Evolutionary conservation across 2,888 invertebrate species (phyloP).

Genomic region (Eupithecia abbreviata): DNA sequence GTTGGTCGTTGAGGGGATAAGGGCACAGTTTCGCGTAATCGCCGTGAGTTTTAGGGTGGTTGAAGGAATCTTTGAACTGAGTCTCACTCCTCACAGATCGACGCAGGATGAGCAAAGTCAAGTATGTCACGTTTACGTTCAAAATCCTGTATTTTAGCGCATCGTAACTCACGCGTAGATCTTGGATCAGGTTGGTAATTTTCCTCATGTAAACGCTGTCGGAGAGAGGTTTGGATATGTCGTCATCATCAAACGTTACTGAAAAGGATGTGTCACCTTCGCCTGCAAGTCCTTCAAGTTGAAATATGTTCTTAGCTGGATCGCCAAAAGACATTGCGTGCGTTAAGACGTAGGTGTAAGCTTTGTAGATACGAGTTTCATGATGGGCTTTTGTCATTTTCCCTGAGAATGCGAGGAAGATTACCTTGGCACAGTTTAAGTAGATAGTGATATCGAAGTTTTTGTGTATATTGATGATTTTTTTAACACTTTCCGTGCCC

Average conservation of each 20-base stretch:
- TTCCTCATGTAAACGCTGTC: conserved; percentile 31
- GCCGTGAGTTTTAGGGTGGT: conserved; percentile 27
- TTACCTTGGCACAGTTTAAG: conserved; percentile 28
- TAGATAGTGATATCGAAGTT: conserved; percentile 22
- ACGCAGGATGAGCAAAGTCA: conserved; percentile 33
- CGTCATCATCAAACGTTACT: neutral
- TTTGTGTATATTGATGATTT: conserved; percentile 15
- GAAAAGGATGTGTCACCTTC: neutral
- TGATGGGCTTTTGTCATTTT: neutral
- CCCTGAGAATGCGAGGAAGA: conserved; percentile 33
- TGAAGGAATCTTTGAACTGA: conserved; percentile 21
- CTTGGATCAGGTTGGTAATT: conserved; percentile 26
- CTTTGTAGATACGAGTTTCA: neutral
- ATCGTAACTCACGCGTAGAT: conserved; percentile 21
- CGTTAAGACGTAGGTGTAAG: conserved; percentile 34
- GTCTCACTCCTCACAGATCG: conserved; percentile 27
- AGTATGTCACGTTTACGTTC: conserved; percentile 34
- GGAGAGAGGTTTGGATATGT: conserved; percentile 19
- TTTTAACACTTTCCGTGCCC: neutral
- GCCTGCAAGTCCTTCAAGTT: conserved; percentile 14
- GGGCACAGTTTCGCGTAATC: conserved; percentile 37
- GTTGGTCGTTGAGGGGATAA: conserved; percentile 24
- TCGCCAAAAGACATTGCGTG: conserved; percentile 36
- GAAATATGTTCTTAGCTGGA: conserved; percentile 25
- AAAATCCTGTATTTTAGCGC: conserved; percentile 30